Evolutionary conservation across 2,113 vertebrate species (phyloP), one percentile per base, ranked within the genome.

Genomic region (Sceloporus tristichus): DNA sequence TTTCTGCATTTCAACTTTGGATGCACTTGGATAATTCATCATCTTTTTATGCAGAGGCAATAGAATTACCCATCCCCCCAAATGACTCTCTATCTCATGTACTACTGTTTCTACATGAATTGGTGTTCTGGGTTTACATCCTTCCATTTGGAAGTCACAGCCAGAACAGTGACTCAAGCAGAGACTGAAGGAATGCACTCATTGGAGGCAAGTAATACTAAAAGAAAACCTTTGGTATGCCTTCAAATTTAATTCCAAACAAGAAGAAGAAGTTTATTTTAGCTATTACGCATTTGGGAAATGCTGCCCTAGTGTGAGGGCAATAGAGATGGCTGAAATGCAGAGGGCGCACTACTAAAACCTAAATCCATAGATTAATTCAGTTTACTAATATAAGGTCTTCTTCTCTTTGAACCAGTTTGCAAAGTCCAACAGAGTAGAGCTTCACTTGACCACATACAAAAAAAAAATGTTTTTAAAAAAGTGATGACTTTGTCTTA

Each of bases 341-440:
- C 18, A n/a, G 2, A 56, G n/a, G 5, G 56, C 2, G 16, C 21
- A 86, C 54, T 34, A 86, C 93, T 91, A 18, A 70, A 91, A 90
- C 83, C 77, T 91, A 76, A 83, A 4, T 79, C 91, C 88, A 88
- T 90, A 85, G 90, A 86, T 94, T 79, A 88, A 68, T 78, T 91
- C 21, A 76, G 90, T 88, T 68, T 62, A 92, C 78, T 86, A 90
- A 82, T 62, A 25, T 0, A 59, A 59, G 56, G 62, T 85, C 70
- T 70, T 88, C 56, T 79, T 85, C 66, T 82, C 74, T 78, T 82
- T 81, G 74, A 90, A 87, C 75, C 1, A 11, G 93, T 94, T 95
- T 93, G 91, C 89, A 85, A 90, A 94, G 92, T 90, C 89, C 0
- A 92, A 79, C 81, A 0, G 0, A 85, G 78, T 89, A 81, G 82